A percentile compares a stretch with the other conserved stretches of the same genome.
These are phyloP conservation scores for Bombycilla garrulus DNA, from an alignment of 2,113 vertebrate genomes.

Conservation along the genomic window DNA sequence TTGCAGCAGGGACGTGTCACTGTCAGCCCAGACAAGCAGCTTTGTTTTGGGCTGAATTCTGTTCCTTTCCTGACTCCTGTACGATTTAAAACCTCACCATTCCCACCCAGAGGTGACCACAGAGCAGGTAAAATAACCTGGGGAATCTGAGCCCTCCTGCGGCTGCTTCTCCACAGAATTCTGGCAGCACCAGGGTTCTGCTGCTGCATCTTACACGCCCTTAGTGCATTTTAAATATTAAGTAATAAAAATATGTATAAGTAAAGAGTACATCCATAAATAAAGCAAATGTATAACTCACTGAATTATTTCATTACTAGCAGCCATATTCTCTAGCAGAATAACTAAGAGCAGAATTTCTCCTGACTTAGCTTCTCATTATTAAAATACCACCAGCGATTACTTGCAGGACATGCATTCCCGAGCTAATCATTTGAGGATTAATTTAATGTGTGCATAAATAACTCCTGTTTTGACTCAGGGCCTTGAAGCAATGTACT, in stretches of 20 bases:
- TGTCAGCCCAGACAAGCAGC: neutral
- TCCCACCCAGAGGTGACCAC: neutral
- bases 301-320: slow-evolving; percentile 65
- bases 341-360: slow-evolving; percentile 37
- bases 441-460: slow-evolving; percentile 34
- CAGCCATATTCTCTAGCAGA: slow-evolving; percentile 15
- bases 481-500: neutral
- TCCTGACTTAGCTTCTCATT: slow-evolving; percentile 22
- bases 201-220: neutral
- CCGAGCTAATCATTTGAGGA: slow-evolving; percentile 19
- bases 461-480: slow-evolving; percentile 8
- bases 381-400: slow-evolving; percentile 27
- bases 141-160: neutral
- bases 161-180: neutral
- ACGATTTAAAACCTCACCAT: neutral
- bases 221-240: slow-evolving; percentile 66
- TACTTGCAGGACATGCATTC: slow-evolving; percentile 23
- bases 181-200: neutral
- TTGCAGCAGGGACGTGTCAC: neutral
- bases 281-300: slow-evolving; percentile 42
- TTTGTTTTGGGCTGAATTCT: neutral
- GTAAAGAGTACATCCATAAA: slow-evolving; percentile 60
- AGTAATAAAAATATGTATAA: slow-evolving; percentile 69
- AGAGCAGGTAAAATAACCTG: accelerated
- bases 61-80: neutral